Percentiles rank a stretch among this genome's conserved stretches.
Conservation (phyloP, 2,888 invertebrate genomes). For the Epistrophe grossulariae region DNA sequence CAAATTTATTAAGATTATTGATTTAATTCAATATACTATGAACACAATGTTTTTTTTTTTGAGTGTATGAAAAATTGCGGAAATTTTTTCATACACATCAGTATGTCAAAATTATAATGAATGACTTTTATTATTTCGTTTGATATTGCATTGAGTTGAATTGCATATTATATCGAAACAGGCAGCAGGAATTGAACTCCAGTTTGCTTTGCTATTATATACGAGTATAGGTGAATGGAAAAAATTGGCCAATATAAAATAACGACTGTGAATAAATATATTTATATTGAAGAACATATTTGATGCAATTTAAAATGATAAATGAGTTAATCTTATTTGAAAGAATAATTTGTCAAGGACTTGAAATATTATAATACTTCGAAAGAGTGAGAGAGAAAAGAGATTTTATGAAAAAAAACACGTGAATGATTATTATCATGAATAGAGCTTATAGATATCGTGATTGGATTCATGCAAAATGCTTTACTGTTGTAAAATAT, state of each 20-base stretch:
- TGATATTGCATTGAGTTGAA: conserved; percentile 49
- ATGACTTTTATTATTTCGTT: conserved; percentile 65
- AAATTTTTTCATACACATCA: conserved; percentile 28
- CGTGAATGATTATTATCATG: neutral
- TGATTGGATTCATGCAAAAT: too few relatives aligned
- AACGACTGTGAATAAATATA: neutral
- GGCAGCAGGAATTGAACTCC: neutral
- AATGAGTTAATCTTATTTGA: conserved; percentile 6
- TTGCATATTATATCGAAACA: conserved; percentile 30
- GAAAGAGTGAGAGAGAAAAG: neutral
- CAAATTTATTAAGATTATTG: too few relatives aligned
- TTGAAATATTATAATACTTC: neutral
- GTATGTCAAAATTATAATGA: conserved; percentile 66
- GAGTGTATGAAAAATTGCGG: conserved; percentile 16
- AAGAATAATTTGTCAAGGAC: conserved; percentile 2
- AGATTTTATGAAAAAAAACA: neutral
- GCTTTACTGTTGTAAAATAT: too few relatives aligned
- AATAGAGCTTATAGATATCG: too few relatives aligned
- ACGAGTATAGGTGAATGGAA: too few relatives aligned
- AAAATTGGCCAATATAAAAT: conserved; percentile 17
- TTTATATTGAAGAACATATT: conserved; percentile 9
- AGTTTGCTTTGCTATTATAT: neutral
- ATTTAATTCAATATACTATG: too few relatives aligned
- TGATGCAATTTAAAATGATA: conserved; percentile 21
- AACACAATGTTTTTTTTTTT: neutral